These are phyloP conservation scores for Helogale parvula DNA, from an alignment of 2,113 vertebrate species.

Conservation along the genomic window DNA sequence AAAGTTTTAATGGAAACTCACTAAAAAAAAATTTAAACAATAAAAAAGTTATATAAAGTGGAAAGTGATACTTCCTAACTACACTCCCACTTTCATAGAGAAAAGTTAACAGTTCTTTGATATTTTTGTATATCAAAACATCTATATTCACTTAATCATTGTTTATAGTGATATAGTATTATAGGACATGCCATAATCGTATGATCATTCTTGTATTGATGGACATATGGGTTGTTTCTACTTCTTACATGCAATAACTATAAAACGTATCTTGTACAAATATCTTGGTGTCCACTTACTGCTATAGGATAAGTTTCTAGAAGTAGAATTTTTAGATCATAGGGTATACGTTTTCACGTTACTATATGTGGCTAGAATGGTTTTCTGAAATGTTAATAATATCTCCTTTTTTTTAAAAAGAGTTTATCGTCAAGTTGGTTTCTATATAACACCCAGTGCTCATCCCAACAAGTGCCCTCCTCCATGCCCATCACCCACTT, in stretches of 20 bases:
- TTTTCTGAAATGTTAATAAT: slow-evolving; percentile 26
- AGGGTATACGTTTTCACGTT: slow-evolving; percentile 4
- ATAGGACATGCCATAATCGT: slow-evolving; percentile 34
- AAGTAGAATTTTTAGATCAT: neutral
- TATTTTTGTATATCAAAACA: neutral
- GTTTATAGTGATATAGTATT: neutral
- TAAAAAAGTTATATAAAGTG: neutral
- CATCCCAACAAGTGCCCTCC: too few species aligned
- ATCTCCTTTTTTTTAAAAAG: neutral
- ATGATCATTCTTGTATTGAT: neutral
- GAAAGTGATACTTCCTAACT: slow-evolving; percentile 7
- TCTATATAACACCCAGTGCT: too few species aligned
- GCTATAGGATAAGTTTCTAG: slow-evolving; percentile 8
- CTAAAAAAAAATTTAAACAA: neutral
- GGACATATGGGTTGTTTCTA: slow-evolving; percentile 6
- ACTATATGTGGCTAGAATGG: neutral
- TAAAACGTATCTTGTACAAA: neutral
- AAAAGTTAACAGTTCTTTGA: neutral
- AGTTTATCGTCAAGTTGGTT: too few species aligned
- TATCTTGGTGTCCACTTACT: neutral
- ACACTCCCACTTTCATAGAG: neutral
- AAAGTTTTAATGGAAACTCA: neutral
- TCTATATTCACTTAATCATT: neutral
- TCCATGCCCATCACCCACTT: too few species aligned
- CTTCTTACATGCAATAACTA: neutral